Conservation (phyloP, 2,888 invertebrate genomes). For the Syrista parreyssii region DNA sequence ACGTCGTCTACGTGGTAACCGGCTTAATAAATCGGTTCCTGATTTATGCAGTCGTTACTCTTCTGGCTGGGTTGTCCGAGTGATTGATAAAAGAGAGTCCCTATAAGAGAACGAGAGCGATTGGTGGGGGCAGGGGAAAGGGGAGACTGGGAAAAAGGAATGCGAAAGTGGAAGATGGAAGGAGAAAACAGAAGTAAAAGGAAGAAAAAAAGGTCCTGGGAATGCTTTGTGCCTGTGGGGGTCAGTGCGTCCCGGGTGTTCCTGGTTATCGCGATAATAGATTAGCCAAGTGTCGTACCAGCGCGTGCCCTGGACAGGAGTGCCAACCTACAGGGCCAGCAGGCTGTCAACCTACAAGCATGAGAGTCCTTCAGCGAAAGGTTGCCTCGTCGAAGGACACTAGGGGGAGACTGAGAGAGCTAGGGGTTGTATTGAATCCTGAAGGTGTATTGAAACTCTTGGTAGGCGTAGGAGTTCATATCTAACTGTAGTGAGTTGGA, state of each 20-base stretch:
- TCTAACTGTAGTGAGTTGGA: not conserved
- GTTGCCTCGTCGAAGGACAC: not conserved
- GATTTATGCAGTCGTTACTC: conserved; percentile 5
- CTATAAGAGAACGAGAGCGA: not conserved
- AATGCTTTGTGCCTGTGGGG: not conserved
- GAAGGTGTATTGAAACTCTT: not conserved
- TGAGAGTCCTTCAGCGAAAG: not conserved
- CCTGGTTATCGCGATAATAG: conserved; percentile 1
- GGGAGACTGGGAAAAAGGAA: not conserved
- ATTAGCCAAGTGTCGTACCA: conserved; percentile 1
- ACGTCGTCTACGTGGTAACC: not conserved
- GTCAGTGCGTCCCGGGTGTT: not conserved
- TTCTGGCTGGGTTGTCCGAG: not conserved
- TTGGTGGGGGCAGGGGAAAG: not conserved
- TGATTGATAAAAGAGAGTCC: conserved; percentile 4
- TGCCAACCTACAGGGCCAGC: not conserved
- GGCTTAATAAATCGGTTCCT: conserved; percentile 6
- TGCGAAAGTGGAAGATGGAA: not conserved
- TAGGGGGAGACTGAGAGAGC: not conserved
- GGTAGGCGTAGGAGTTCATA: not conserved
- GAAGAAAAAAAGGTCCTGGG: not conserved
- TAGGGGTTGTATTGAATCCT: not conserved
- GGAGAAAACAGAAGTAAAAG: not conserved
- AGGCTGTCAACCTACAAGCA: not conserved
- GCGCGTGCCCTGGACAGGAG: not conserved